Base-by-base conservation (phyloP, 2,888 invertebrate species). In the Nomada lathburiana region DNA sequence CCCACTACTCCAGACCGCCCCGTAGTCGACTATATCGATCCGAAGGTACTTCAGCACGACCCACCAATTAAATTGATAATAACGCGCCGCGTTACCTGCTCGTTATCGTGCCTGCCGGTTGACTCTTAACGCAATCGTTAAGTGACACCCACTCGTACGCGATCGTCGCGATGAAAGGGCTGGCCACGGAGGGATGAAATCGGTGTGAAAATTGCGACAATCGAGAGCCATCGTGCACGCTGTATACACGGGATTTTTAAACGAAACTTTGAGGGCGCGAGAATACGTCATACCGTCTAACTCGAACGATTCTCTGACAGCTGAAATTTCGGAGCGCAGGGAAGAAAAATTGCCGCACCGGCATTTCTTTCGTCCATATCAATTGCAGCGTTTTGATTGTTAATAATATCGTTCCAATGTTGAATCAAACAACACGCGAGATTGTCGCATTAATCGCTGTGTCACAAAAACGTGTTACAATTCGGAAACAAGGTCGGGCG, bases 21-120 rank as follows among this genome's bases (percentile, higher is more conserved):
- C 68, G 36, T 29, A 52, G 62, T 29, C 62, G 62, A 42, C 64
- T 69, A 55, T 72, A 84, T 86, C 89, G 89, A 90, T 87, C 85
- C 80, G 69, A 71, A 53, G 86, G 83, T 84, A 80, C 75, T 65
- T 68, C 59, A 67, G 67, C 84, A 85, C 80, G 70, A 76, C 70
- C 81, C 72, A 84, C 83, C 87, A 90, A 90, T 90, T 90, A 90
- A 90, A 88, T 82, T 80, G 83, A 90, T 88, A 86, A 84, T 86
- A 89, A 90, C 82, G 70, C 81, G 60, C 60, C 70, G 74, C 70
- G 65, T 79, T 84, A 84, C 85, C 74, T 84, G 78, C 83, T 88
- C 80, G 85, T 88, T 88, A 86, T 75, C 78, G 62, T 26, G 50
- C 62, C 62, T 52, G 62, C 23, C 47, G 23, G 55, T 64, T 57